phyloP scores from a whole-genome alignment of 2,888 invertebrate species.

The Chorisops tibialis region DNA sequence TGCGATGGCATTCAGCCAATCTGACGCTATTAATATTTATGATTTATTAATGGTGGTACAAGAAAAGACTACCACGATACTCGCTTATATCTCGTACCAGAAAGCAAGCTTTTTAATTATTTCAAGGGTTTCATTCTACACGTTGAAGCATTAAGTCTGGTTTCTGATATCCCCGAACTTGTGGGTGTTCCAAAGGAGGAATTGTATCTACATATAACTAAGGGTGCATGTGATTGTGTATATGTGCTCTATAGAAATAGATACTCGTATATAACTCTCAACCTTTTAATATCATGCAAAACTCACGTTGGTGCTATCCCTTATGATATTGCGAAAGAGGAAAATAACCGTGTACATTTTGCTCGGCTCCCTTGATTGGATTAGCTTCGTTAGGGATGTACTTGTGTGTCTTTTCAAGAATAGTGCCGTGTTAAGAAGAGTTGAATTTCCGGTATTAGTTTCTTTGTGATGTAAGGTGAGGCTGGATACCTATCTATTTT shows the following conservation, averaged over 20 bases:
- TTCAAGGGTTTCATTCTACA: background rate
- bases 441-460: background rate
- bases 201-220: background rate
- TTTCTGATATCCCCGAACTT: too few species aligned
- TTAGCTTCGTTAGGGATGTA: slow-evolving; percentile 13
- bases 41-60: slow-evolving; percentile 9
- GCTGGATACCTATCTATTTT: too few species aligned
- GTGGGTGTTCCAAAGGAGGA: background rate
- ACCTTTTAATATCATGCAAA: slow-evolving; percentile 10
- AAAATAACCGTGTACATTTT: slow-evolving; percentile 12
- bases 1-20: slow-evolving; percentile 3
- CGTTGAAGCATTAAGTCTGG: too few species aligned
- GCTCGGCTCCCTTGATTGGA: slow-evolving; percentile 4
- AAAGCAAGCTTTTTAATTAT: slow-evolving; percentile 3
- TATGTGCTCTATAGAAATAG: background rate
- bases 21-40: slow-evolving; percentile 17
- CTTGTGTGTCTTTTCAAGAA: slow-evolving; percentile 4
- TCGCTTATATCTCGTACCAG: background rate
- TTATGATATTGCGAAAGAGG: background rate
- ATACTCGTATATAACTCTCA: background rate
- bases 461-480: background rate
- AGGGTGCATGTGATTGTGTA: background rate
- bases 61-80: background rate
- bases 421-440: background rate
- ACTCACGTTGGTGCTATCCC: background rate